Evolutionary conservation across 2,797 vertebrate species (phyloP).

Genomic region (Chiloscyllium punctatum): DNA sequence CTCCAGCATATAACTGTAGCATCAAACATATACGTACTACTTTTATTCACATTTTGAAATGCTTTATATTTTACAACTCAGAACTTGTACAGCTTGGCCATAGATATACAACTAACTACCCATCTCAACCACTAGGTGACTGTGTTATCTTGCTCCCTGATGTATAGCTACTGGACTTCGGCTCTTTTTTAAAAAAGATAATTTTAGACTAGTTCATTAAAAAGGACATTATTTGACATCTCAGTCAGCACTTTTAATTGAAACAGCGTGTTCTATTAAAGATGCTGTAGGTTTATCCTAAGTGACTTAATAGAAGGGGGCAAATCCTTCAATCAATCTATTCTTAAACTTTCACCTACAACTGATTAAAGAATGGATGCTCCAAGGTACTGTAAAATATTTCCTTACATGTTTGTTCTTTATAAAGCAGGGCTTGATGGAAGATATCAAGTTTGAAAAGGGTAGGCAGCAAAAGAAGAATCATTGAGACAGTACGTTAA

Average conservation of each 20-base stretch:
- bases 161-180: neutral
- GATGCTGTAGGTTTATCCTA: neutral
- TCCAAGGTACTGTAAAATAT: conserved; percentile 31
- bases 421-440: conserved; percentile 37
- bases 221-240: neutral
- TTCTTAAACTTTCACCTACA: neutral
- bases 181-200: neutral
- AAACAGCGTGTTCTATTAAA: neutral
- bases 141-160: neutral
- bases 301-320: neutral
- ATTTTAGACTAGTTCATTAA: neutral
- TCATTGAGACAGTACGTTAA: conserved; percentile 28
- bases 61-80: neutral
- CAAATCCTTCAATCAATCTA: neutral
- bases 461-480: conserved; percentile 29
- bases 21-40: neutral
- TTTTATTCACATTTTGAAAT: neutral
- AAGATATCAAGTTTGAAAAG: conserved; percentile 36
- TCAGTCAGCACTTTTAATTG: neutral
- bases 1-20: neutral
- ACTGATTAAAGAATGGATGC: conserved; percentile 12
- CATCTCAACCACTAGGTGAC: neutral
- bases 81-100: neutral
- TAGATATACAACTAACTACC: neutral
- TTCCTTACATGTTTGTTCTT: conserved; percentile 37